phyloP scores from a whole-genome alignment of 2,888 invertebrate genomes.

The Zygothrica quintamaculata region DNA sequence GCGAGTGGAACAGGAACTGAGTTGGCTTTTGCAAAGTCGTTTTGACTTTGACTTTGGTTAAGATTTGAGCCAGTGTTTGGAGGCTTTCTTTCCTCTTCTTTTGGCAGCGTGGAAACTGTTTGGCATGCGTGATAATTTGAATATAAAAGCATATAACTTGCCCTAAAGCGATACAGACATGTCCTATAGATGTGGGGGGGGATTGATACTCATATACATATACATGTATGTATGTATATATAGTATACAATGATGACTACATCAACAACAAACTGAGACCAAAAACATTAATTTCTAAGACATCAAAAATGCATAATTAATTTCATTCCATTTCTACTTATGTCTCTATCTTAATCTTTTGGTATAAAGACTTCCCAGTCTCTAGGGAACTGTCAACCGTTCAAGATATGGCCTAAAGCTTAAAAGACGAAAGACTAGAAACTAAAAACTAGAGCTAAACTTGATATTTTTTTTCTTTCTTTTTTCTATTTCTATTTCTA shows the following conservation, averaged over 20 bases:
- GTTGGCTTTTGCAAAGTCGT: slow-evolving; percentile 16
- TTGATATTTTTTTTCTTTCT: slow-evolving; percentile 5
- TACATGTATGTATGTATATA: slow-evolving; percentile 9
- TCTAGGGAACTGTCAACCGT: slow-evolving; percentile 68
- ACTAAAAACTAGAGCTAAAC: background rate
- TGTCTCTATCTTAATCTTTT: slow-evolving; percentile 38
- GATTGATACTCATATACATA: no score
- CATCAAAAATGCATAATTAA: slow-evolving; percentile 73
- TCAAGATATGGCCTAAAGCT: slow-evolving; percentile 3
- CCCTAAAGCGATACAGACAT: slow-evolving; percentile 35
- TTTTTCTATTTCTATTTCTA: slow-evolving; percentile 3
- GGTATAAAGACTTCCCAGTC: slow-evolving; percentile 28
- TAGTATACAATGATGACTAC: slow-evolving; percentile 57
- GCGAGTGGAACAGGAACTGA: slow-evolving; percentile 17
- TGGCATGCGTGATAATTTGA: slow-evolving; percentile 75
- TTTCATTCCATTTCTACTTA: slow-evolving; percentile 43
- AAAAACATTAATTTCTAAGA: slow-evolving; percentile 56
- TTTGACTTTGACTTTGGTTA: slow-evolving; percentile 15
- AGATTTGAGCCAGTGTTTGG: background rate
- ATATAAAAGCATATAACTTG: slow-evolving; percentile 73
- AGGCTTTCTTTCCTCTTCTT: slow-evolving; percentile 31
- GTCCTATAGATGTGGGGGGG: no score
- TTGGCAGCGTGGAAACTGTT: slow-evolving; percentile 47
- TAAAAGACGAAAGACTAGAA: background rate
- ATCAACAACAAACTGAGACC: slow-evolving; percentile 31